phyloP scores from a whole-genome alignment of 2,888 invertebrate species.

The Athetis lepigone region DNA sequence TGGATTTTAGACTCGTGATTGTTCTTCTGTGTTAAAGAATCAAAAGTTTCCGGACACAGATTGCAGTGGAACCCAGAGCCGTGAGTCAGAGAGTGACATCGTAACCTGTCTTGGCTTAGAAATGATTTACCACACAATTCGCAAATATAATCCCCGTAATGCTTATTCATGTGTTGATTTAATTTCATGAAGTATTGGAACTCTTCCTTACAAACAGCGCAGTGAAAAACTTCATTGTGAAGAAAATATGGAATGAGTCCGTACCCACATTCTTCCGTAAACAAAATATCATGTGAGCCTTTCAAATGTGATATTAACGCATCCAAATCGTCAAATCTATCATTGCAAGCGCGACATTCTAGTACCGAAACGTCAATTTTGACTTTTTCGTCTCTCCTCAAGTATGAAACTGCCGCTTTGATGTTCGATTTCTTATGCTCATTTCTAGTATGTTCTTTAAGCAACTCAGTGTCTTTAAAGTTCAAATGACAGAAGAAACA shows the following conservation, averaged over 20 bases:
- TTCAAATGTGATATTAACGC: slow-evolving; percentile 75
- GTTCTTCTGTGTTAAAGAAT: slow-evolving; percentile 74
- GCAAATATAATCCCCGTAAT: slow-evolving; percentile 82
- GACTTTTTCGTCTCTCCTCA: slow-evolving; percentile 83
- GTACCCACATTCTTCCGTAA: slow-evolving; percentile 73
- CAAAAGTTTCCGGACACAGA: slow-evolving; percentile 75
- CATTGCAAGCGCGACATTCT: slow-evolving; percentile 73
- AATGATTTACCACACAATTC: slow-evolving; percentile 85
- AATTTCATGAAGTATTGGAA: slow-evolving; percentile 84
- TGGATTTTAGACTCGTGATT: slow-evolving; percentile 77
- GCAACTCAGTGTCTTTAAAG: slow-evolving; percentile 72
- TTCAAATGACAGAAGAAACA: slow-evolving; percentile 85
- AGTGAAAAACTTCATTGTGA: slow-evolving; percentile 70
- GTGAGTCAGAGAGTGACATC: slow-evolving; percentile 79
- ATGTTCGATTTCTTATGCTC: slow-evolving; percentile 76
- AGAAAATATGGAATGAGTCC: slow-evolving; percentile 83
- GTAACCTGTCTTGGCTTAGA: slow-evolving; percentile 77
- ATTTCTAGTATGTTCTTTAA: slow-evolving; percentile 82
- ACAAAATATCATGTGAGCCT: slow-evolving; percentile 67
- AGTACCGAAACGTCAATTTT: slow-evolving; percentile 81
- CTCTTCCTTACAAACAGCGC: slow-evolving; percentile 77
- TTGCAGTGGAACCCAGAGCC: slow-evolving; percentile 77
- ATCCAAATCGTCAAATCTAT: slow-evolving; percentile 64
- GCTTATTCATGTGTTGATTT: slow-evolving; percentile 86
- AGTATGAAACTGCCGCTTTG: slow-evolving; percentile 79